Conservation (phyloP, 2,113 vertebrate species). For the Lanius collurio region DNA sequence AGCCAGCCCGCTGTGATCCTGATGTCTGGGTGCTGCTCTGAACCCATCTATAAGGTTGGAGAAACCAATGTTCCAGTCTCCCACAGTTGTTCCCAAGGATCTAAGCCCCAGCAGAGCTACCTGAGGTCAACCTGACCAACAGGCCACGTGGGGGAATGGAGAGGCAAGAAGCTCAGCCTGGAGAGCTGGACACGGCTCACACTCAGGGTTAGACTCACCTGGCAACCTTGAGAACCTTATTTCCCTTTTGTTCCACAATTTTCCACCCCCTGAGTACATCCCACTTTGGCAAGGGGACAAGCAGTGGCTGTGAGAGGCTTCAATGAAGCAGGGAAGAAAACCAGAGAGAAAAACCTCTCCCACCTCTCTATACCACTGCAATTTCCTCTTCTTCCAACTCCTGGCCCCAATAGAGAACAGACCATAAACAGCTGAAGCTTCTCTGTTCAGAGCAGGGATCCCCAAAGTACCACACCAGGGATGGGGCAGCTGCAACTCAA, state of each 20-base stretch:
- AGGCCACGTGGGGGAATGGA: background rate
- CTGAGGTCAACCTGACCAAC: background rate
- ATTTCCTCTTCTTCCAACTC: background rate
- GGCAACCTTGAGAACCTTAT: background rate
- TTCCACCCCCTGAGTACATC: background rate
- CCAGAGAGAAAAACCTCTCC: background rate
- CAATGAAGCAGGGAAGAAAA: background rate
- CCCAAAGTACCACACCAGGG: background rate
- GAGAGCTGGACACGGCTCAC: background rate
- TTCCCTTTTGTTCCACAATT: background rate
- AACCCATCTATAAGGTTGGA: accelerated
- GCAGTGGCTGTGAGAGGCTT: background rate
- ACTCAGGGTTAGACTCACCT: background rate
- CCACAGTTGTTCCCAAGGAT: background rate
- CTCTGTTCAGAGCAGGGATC: background rate
- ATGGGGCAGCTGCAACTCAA: background rate
- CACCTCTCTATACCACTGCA: background rate
- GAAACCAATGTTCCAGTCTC: background rate
- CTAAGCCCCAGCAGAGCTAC: background rate
- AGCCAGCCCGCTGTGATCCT: background rate
- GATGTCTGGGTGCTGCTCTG: background rate
- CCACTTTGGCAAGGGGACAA: background rate
- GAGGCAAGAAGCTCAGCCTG: background rate
- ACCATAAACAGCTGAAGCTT: background rate
- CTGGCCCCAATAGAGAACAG: background rate